Evolutionary conservation across 2,797 vertebrate species (phyloP).

Genomic region (Anguilla marmorata): DNA sequence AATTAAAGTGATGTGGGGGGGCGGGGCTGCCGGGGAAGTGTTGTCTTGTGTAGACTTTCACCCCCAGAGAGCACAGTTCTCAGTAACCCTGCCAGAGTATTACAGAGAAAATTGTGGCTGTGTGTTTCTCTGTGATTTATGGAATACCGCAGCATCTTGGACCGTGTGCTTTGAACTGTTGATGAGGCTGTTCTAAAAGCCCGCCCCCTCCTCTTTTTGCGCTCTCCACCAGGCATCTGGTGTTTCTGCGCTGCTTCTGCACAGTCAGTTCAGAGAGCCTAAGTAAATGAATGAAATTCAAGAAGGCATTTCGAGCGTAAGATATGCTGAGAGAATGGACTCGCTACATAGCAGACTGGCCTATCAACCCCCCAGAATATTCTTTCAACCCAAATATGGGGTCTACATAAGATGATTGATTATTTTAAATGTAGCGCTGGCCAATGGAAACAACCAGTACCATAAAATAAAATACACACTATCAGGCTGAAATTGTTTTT

Average conservation of each 20-base stretch:
- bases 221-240: not conserved
- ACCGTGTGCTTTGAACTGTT: not conserved
- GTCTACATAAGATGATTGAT: not conserved
- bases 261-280: not conserved
- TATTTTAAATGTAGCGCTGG: not conserved
- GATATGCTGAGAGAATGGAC: not conserved
- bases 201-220: not conserved
- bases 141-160: not conserved
- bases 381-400: not conserved
- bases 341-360: not conserved
- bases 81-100: not conserved
- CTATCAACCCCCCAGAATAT: not conserved
- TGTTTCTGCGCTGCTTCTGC: not conserved
- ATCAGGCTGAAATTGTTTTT: not conserved
- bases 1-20: not conserved
- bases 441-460: not conserved
- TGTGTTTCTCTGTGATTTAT: not conserved
- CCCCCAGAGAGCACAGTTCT: not conserved
- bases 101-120: not conserved
- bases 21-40: not conserved
- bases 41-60: not conserved
- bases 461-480: not conserved
- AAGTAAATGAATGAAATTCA: not conserved
- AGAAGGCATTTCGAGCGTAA: not conserved
- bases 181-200: not conserved